Conservation (phyloP, 2,797 vertebrate genomes). For the Pogonophryne albipinna region DNA sequence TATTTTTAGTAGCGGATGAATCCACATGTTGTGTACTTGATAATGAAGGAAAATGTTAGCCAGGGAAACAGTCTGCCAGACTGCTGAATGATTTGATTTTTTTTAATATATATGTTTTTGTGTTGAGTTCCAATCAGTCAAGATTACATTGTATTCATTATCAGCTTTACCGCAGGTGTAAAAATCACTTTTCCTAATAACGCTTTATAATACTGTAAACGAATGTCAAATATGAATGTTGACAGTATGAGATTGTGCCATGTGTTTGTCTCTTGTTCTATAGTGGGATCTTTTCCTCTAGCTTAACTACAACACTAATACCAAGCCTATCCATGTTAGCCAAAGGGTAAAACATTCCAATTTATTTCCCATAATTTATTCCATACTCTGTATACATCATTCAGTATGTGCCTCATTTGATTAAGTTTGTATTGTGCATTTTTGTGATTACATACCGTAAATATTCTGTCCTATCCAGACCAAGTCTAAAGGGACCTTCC, state of each 20-base stretch:
- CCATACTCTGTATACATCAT: conserved; percentile 42
- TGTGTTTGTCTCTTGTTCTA: conserved; percentile 10
- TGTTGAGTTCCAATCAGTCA: conserved; percentile 1
- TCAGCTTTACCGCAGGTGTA: not conserved
- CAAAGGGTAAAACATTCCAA: conserved; percentile 41
- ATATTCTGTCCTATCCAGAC: conserved; percentile 53
- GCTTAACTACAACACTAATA: not conserved
- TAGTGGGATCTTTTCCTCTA: not conserved
- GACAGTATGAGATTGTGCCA: conserved; percentile 51
- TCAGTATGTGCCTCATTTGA: conserved; percentile 84
- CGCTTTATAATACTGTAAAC: not conserved
- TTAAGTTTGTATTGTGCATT: conserved; percentile 75
- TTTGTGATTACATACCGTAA: conserved; percentile 59
- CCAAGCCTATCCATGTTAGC: conserved; percentile 31
- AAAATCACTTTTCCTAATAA: conserved; percentile 29
- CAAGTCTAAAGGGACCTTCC: conserved; percentile 60
- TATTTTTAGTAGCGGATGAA: not conserved
- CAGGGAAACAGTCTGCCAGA: no score
- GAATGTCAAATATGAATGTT: conserved; percentile 15
- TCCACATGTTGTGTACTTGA: not conserved
- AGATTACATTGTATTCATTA: conserved; percentile 25
- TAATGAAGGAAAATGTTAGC: no score
- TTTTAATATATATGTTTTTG: conserved; percentile 4
- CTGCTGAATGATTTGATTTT: not conserved
- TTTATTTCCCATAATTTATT: conserved; percentile 55